These are phyloP conservation scores for Lordiphosa stackelbergi DNA, from an alignment of 1,140 invertebrate species.

Conservation along the genomic window DNA sequence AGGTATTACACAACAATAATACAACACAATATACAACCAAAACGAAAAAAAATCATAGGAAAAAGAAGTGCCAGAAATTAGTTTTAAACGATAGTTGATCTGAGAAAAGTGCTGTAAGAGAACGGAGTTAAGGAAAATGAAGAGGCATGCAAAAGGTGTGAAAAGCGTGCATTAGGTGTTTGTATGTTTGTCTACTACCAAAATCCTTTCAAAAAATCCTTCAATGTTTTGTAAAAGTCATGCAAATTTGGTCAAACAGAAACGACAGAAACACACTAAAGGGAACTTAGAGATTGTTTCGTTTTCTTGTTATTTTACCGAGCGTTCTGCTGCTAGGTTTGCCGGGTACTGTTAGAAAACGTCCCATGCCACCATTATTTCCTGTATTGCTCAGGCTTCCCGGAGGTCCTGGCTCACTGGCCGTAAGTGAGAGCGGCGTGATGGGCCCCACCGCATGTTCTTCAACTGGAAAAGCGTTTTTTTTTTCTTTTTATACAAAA, in stretches of 20 bases:
- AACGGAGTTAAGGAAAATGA: constrained; percentile 34
- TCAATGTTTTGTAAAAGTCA: constrained; percentile 12
- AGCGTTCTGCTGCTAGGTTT: constrained; percentile 63
- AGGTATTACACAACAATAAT: constrained; percentile 15
- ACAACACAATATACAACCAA: constrained; percentile 39
- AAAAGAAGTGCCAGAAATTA: constrained; percentile 30
- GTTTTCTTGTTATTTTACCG: constrained; percentile 46
- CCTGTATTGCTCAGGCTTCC: constrained; percentile 46
- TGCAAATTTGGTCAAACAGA: constrained; percentile 20
- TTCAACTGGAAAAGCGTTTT: constrained; percentile 60
- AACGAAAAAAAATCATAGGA: constrained; percentile 43
- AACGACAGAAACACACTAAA: constrained; percentile 42
- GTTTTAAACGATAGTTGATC: constrained; percentile 21
- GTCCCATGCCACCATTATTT: constrained; percentile 62
- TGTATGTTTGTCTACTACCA: neutral
- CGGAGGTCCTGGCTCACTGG: constrained; percentile 65
- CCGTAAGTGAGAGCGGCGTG: constrained; percentile 55
- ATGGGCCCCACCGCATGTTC: constrained; percentile 62
- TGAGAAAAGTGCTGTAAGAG: constrained; percentile 35
- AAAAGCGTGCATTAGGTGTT: constrained; percentile 20
- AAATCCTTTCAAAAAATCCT: constrained; percentile 11
- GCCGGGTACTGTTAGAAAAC: constrained; percentile 74
- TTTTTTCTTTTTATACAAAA: too few relatives aligned
- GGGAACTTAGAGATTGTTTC: constrained; percentile 11
- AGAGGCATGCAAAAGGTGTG: constrained; percentile 26